Evolutionary conservation across 2,888 invertebrate genomes (phyloP), one percentile per base, ranked within the genome.

Genomic region (Malachius bipustulatus): DNA sequence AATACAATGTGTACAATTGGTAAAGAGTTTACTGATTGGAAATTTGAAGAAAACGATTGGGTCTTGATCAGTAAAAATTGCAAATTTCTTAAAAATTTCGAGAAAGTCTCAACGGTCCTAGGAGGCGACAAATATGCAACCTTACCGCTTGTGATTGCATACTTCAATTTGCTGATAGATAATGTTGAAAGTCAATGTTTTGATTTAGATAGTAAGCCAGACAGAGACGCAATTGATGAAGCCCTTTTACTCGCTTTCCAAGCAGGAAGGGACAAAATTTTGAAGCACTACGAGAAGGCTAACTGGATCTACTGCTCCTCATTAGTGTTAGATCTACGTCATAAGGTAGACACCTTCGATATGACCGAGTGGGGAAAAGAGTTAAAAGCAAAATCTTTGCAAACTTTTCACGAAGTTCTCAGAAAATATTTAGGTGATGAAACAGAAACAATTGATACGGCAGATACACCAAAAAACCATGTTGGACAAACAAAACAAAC

Each of bases 231-330:
- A 31, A 30, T 43, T 9, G 47, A 50, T 28, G 41, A 41, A 33
- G 36, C 29, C 14, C 31, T 49, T 2, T 34, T 50, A 26, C 19
- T 39, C 9, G 43, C 33, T 19, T 42, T 42, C 32, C 43, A 43
- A 39, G 42, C 37, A 24, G 43, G 43, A 11, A 28, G 45, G 16
- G 41, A 44, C 31, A 47, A 47, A 43, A 41, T 50, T 12, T 16
- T 50, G 3, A 44, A 48, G 32, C 50, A 50, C 38, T 50, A 48
- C 31, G 26, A 29, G 11, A 42, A 42, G 32, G 44, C 33, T 6
- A 50, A 51, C 31, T 50, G 48, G 48, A 40, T 47, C 26, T 50
- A 49, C 29, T 49, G 47, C 34, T 34, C 43, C 4, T 13, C 38
- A 26, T 36, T 51, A 26, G 43, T 49, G 26, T 36, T 49, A 30